Evolutionary conservation across 1,140 invertebrate genomes (phyloP).

Genomic region (Drosophila varians): DNA sequence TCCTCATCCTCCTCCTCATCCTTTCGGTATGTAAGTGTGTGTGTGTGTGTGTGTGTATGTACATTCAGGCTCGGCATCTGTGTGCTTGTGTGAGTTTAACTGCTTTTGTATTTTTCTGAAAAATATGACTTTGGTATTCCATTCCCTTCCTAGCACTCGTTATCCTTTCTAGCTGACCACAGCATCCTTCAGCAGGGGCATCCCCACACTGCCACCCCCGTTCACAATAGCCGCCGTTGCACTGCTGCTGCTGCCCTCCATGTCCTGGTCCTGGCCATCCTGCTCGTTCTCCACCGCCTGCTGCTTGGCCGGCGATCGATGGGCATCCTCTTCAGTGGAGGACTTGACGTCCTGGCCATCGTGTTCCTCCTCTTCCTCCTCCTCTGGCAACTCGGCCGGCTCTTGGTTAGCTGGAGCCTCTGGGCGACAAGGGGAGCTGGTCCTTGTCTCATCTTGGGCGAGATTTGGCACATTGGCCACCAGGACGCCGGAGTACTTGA

Average conservation of each 20-base stretch:
- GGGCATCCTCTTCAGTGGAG: conserved; percentile 12
- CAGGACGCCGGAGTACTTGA: conserved; percentile 94
- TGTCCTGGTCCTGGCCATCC: conserved; percentile 36
- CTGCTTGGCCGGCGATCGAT: conserved; percentile 39
- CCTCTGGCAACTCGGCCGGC: conserved; percentile 1
- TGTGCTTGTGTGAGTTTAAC: conserved; percentile 45
- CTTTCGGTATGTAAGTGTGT: conserved; percentile 9
- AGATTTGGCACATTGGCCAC: conserved; percentile 88
- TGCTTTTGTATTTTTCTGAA: conserved; percentile 79
- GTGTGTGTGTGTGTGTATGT: conserved; percentile 40
- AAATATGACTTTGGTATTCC: conserved; percentile 82
- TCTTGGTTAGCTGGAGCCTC: not conserved
- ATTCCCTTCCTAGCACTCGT: conserved; percentile 36
- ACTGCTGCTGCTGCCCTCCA: conserved; percentile 8
- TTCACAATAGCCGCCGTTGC: conserved; percentile 46
- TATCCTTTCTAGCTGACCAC: conserved; percentile 59
- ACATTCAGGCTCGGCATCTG: conserved; percentile 39
- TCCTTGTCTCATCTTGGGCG: conserved; percentile 7
- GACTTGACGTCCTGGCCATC: conserved; percentile 14
- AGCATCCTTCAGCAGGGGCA: conserved; percentile 61
- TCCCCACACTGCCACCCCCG: conserved; percentile 34
- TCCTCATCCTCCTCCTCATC: not conserved
- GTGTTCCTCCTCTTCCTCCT: conserved; percentile 12
- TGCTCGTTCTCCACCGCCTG: conserved; percentile 22
- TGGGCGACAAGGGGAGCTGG: conserved; percentile 20